Evolutionary conservation across 2,888 invertebrate genomes (phyloP).

Genomic region (Ectemnius lituratus): DNA sequence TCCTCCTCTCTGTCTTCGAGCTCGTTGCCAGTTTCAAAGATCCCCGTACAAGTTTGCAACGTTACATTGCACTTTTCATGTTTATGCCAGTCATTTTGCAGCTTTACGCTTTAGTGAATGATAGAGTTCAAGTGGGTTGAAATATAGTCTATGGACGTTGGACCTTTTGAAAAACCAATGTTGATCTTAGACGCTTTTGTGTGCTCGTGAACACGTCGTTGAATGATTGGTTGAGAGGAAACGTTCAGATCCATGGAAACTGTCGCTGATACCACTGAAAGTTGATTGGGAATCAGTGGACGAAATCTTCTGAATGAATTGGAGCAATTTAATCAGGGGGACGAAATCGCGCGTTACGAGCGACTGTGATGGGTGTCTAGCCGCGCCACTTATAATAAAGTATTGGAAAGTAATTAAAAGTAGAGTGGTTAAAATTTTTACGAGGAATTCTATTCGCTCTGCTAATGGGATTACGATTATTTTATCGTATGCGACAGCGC

Average conservation of each 20-base stretch:
- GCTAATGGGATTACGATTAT: conserved; percentile 43
- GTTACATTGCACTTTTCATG: too few relatives aligned
- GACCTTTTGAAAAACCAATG: too few relatives aligned
- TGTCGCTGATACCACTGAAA: conserved; percentile 29
- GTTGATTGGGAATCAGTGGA: conserved; percentile 45
- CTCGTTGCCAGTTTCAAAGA: too few relatives aligned
- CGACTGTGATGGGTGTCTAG: conserved; percentile 3
- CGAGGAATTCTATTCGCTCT: conserved; percentile 14
- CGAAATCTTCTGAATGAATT: conserved; percentile 34
- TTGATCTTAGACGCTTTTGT: too few relatives aligned
- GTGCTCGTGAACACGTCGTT: too few relatives aligned
- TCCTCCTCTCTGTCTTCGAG: too few relatives aligned
- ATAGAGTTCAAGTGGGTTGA: too few relatives aligned
- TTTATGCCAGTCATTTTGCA: too few relatives aligned
- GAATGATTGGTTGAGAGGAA: conserved; percentile 17
- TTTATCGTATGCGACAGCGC: conserved; percentile 23
- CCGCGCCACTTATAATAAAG: conserved; percentile 33
- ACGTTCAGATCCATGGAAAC: conserved; percentile 25
- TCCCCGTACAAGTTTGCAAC: too few relatives aligned
- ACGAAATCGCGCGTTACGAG: conserved; percentile 22
- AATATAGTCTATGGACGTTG: too few relatives aligned
- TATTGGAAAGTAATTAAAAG: conserved; percentile 50
- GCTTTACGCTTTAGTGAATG: too few relatives aligned
- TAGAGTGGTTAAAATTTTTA: conserved; percentile 25
- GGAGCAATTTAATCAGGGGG: conserved; percentile 28